phyloP scores from a whole-genome alignment of 2,888 invertebrate genomes.

The Rhodophaea formosa region DNA sequence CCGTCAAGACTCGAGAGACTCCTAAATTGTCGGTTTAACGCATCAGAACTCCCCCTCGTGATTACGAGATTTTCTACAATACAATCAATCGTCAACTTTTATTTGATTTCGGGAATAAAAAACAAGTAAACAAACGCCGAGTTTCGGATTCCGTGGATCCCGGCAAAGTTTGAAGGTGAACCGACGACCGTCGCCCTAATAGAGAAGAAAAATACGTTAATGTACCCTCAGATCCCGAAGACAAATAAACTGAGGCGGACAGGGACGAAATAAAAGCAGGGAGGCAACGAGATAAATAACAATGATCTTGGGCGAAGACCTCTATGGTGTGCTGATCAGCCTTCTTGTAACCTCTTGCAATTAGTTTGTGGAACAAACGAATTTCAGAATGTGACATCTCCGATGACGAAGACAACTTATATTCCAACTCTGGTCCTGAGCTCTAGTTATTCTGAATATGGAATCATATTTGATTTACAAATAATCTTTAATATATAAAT shows the following conservation, averaged over 20 bases:
- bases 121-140: slow-evolving; percentile 66
- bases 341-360: neutral
- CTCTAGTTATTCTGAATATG: too few relatives aligned
- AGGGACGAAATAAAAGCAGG: slow-evolving; percentile 75
- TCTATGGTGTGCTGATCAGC: neutral
- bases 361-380: neutral
- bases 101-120: slow-evolving; percentile 75
- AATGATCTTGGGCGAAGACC: slow-evolving; percentile 54
- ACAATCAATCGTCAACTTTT: slow-evolving; percentile 80
- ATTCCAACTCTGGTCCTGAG: too few relatives aligned
- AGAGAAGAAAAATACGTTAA: slow-evolving; percentile 81
- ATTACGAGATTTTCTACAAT: slow-evolving; percentile 64
- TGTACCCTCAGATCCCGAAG: slow-evolving; percentile 78
- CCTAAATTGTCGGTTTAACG: slow-evolving; percentile 47
- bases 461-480: too few relatives aligned
- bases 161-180: slow-evolving; percentile 75
- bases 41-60: slow-evolving; percentile 55
- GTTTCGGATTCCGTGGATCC: slow-evolving; percentile 61
- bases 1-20: neutral
- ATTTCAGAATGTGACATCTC: neutral
- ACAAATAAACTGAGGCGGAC: slow-evolving; percentile 77
- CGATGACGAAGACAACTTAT: too few relatives aligned
- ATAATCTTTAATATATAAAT: too few relatives aligned
- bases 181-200: slow-evolving; percentile 73
- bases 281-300: slow-evolving; percentile 74